phyloP scores from a whole-genome alignment of 37 sponge, comb jelly and placozoan species.

The Ianthella basta region DNA sequence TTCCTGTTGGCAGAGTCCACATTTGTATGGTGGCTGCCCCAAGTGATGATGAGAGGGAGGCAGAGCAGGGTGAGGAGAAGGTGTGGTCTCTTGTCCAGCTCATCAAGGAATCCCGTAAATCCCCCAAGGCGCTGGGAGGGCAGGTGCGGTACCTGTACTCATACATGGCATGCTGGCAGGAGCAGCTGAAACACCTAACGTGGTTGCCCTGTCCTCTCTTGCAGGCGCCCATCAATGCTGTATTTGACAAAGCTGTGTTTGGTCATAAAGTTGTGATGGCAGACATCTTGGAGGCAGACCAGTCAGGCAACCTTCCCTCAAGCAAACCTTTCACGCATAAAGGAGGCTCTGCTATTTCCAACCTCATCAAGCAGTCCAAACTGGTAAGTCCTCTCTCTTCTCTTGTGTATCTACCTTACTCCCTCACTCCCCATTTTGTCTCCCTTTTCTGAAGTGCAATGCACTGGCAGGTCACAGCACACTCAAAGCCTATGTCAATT shows the following conservation, averaged over 20 bases:
- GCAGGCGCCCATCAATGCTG: constrained; percentile 2
- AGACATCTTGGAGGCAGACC: constrained; percentile 24
- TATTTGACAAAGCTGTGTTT: constrained; percentile 17
- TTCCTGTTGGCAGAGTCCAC: constrained; percentile 21
- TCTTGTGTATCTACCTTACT: no score
- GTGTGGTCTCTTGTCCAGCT: constrained; percentile 18
- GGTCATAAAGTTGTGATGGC: constrained; percentile 25
- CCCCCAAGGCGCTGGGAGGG: no score
- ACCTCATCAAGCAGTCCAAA: neutral
- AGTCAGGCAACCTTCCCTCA: constrained; percentile 8
- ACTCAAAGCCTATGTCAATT: constrained; percentile 7
- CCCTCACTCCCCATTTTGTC: neutral
- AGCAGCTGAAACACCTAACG: no score
- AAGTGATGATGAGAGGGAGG: neutral
- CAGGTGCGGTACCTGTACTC: no score
- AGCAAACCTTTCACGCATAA: neutral
- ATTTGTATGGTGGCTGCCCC: neutral
- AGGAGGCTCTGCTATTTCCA: constrained; percentile 12
- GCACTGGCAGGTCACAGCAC: constrained; percentile 4
- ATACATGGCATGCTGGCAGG: no score
- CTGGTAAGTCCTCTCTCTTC: neutral
- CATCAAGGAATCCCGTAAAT: constrained; percentile 2
- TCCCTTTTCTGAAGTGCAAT: constrained; percentile 5
- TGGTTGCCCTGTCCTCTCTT: neutral
- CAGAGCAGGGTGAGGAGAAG: constrained; percentile 10